phyloP scores from a whole-genome alignment of 2,888 invertebrate species.

The Gryllus longicercus region DNA sequence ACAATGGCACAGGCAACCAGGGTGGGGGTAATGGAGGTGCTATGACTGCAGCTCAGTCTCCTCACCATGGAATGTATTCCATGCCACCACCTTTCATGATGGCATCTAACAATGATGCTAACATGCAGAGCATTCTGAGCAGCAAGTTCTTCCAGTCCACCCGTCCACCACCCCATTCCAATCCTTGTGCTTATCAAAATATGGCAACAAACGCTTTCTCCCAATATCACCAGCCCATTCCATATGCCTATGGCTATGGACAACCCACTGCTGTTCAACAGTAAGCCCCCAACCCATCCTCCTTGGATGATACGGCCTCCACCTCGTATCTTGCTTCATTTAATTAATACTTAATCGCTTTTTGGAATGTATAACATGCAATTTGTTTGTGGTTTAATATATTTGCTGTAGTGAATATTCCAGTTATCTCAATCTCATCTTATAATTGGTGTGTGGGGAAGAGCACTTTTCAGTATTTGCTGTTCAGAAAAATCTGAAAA shows the following conservation, averaged over 20 bases:
- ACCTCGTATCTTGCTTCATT: constrained; percentile 31
- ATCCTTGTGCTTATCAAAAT: constrained; percentile 59
- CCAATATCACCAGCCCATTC: constrained; percentile 55
- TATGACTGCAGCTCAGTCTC: constrained; percentile 41
- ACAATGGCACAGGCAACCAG: constrained; percentile 36
- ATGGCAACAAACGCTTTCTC: constrained; percentile 54
- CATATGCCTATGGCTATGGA: constrained; percentile 39
- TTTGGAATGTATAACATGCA: constrained; percentile 27
- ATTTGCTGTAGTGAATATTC: constrained; percentile 29
- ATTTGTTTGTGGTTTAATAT: constrained; percentile 26
- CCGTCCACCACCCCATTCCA: constrained; percentile 53
- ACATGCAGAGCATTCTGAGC: constrained; percentile 57
- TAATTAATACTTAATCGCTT: constrained; percentile 29
- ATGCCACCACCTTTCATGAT: constrained; percentile 47
- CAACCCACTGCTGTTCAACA: constrained; percentile 59
- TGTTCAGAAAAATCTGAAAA: constrained; percentile 29
- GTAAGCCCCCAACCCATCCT: constrained; percentile 50
- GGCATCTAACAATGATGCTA: constrained; percentile 51
- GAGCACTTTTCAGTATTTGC: constrained; percentile 37
- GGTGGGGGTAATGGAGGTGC: constrained; percentile 38
- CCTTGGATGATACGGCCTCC: constrained; percentile 26
- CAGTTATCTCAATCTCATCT: constrained; percentile 29
- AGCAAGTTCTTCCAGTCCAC: constrained; percentile 73
- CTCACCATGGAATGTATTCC: constrained; percentile 46
- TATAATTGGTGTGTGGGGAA: constrained; percentile 40